These are phyloP conservation scores for Erinaceus europaeus DNA, from an alignment of 2,113 vertebrate species.

Conservation along the genomic window DNA sequence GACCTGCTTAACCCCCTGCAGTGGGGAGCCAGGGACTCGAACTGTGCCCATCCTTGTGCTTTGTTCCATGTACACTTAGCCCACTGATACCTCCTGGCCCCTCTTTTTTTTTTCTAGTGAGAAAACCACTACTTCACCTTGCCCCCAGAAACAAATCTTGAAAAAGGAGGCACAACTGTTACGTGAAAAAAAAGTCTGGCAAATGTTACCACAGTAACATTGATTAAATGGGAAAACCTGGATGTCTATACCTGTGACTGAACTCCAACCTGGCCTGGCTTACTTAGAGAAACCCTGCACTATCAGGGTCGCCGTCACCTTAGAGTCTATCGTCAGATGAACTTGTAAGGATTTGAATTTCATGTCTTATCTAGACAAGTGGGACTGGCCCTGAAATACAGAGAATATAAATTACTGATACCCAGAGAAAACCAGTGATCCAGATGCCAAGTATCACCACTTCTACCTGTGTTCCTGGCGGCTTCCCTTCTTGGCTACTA, in stretches of 20 bases:
- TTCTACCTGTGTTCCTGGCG: neutral
- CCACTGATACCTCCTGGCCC: too few relatives aligned
- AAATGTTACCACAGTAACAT: slow-evolving; percentile 72
- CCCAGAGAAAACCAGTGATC: neutral
- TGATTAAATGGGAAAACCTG: slow-evolving; percentile 76
- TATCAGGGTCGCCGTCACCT: neutral
- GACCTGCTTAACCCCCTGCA: too few relatives aligned
- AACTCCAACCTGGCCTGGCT: slow-evolving; percentile 51
- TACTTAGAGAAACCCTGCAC: neutral
- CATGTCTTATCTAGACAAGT: slow-evolving; percentile 54
- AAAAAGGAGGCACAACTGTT: slow-evolving; percentile 72
- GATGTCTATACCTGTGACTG: slow-evolving; percentile 70
- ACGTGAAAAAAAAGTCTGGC: slow-evolving; percentile 80
- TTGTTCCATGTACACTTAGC: too few relatives aligned
- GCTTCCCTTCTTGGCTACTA: neutral
- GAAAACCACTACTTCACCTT: neutral
- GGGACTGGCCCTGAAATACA: slow-evolving; percentile 52
- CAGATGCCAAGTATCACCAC: neutral
- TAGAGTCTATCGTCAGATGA: slow-evolving; percentile 78
- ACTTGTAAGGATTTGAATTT: slow-evolving; percentile 59
- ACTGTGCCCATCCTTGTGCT: too few relatives aligned
- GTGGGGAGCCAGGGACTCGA: too few relatives aligned
- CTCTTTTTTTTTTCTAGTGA: neutral
- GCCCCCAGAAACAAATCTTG: slow-evolving; percentile 26
- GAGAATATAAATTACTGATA: slow-evolving; percentile 41